Percentiles rank a stretch among this genome's conserved stretches.
phyloP scores from a whole-genome alignment of 2,113 vertebrate species.

The Sarotherodon lohbergeri region DNA sequence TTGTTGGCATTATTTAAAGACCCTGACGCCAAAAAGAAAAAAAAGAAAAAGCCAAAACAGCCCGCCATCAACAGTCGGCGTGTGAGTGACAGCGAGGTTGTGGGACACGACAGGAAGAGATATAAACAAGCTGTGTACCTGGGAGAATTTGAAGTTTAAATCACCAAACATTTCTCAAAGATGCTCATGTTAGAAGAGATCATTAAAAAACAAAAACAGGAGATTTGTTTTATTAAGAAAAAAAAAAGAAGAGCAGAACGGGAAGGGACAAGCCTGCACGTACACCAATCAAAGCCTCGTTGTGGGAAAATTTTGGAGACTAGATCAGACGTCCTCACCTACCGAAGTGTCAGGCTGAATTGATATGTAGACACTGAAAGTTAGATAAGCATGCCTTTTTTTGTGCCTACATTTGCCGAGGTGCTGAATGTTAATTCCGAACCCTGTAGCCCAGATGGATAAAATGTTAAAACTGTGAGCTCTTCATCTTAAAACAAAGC shows the following conservation, averaged over 20 bases:
- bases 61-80: not conserved
- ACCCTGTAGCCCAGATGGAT: not conserved
- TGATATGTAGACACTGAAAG: not conserved
- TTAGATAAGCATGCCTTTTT: not conserved
- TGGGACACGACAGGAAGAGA: not conserved
- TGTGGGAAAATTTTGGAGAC: not conserved
- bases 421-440: not conserved
- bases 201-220: not conserved
- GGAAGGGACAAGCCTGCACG: not conserved
- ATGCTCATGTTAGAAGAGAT: not conserved
- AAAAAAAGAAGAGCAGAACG: not conserved
- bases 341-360: not conserved
- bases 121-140: not conserved
- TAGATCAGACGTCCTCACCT: not conserved
- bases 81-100: not conserved
- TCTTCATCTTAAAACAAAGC: constrained; percentile 18
- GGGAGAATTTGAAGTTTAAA: not conserved
- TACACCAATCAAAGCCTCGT: not conserved
- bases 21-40: not conserved
- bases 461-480: not conserved
- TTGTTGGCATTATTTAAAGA: not conserved
- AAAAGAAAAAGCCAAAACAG: not conserved
- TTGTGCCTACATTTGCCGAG: not conserved
- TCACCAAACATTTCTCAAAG: not conserved
- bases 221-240: not conserved